Conservation (phyloP, 2,113 vertebrate genomes). For the Oreochromis aureus region DNA sequence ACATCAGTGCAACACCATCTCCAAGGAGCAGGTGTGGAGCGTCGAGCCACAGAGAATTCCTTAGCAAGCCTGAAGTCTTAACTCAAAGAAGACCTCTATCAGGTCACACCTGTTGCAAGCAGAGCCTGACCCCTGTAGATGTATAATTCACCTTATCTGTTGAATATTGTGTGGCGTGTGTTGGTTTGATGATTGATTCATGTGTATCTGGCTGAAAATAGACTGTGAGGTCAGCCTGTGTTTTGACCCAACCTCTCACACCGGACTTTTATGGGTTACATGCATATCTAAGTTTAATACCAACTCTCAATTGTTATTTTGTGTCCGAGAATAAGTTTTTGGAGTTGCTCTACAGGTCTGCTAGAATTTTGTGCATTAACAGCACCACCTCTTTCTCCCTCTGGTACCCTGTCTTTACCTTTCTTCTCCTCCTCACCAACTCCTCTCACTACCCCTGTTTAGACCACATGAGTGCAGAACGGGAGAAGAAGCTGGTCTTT, state of each 20-base stretch:
- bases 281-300: background rate
- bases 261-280: background rate
- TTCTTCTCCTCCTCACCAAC: background rate
- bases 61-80: background rate
- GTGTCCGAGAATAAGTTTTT: background rate
- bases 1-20: background rate
- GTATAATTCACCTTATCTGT: slow-evolving; percentile 30
- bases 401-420: background rate
- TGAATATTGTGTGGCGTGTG: slow-evolving; percentile 27
- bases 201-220: slow-evolving; percentile 9
- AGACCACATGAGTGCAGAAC: slow-evolving; percentile 80
- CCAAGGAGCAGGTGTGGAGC: background rate
- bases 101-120: slow-evolving; percentile 23
- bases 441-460: background rate
- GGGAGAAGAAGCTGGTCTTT: slow-evolving; percentile 89
- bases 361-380: background rate
- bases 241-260: background rate
- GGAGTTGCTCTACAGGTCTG: background rate
- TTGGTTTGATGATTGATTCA: slow-evolving; percentile 56
- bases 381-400: background rate
- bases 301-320: background rate
- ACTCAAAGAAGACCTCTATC: slow-evolving; percentile 5
- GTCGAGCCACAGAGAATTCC: background rate
- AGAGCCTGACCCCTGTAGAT: slow-evolving; percentile 28
- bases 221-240: background rate